Evolutionary conservation across 2,797 vertebrate genomes (phyloP).

Genomic region (Nyctalus aviator): DNA sequence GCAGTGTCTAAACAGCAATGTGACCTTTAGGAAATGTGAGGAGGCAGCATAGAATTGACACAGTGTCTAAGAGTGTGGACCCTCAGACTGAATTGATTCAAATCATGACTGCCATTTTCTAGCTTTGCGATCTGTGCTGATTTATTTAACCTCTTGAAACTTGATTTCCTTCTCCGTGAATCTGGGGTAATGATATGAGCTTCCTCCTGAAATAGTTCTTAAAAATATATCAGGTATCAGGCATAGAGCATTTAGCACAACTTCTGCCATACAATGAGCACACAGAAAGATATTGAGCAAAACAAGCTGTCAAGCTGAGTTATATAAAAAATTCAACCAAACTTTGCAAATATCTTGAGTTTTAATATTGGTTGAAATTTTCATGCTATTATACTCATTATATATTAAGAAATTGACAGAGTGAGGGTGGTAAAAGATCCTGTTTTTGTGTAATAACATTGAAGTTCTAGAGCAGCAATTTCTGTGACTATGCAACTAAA

Average conservation of each 20-base stretch:
- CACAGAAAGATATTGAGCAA: background rate
- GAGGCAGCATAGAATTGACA: background rate
- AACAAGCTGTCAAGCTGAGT: background rate
- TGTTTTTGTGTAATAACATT: background rate
- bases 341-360: background rate
- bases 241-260: background rate
- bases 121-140: background rate
- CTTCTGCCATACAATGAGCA: background rate
- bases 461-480: background rate
- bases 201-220: constrained; percentile 19
- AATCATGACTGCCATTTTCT: background rate
- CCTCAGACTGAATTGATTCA: background rate
- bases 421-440: background rate
- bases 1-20: background rate
- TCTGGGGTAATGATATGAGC: background rate
- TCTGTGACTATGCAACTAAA: background rate
- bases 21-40: background rate
- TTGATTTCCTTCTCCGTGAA: constrained; percentile 10
- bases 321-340: background rate
- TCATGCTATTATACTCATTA: background rate
- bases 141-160: constrained; percentile 43
- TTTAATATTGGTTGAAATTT: background rate
- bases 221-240: background rate
- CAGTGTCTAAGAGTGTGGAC: background rate
- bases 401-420: background rate